phyloP scores from a whole-genome alignment of 2,888 invertebrate species.

The Cephonodes hylas region DNA sequence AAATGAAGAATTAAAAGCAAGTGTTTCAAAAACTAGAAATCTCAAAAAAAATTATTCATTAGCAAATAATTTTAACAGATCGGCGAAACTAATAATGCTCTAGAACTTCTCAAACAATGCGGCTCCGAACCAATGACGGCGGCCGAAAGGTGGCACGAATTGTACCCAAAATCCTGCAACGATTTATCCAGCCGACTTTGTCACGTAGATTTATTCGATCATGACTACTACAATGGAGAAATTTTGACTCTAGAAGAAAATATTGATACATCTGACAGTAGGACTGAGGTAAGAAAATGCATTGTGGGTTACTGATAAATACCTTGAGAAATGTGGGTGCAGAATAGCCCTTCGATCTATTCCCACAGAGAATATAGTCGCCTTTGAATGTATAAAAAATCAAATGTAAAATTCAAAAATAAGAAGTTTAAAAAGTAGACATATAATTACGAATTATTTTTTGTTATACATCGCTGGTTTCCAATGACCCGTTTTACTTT shows the following conservation, averaged over 20 bases:
- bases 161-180: slow-evolving; percentile 60
- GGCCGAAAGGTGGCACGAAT: slow-evolving; percentile 48
- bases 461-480: too few relatives aligned
- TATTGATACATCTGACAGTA: slow-evolving; percentile 17
- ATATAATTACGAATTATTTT: too few relatives aligned
- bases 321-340: too few relatives aligned
- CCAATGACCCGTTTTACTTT: too few relatives aligned
- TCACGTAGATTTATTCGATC: slow-evolving; percentile 47
- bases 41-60: neutral
- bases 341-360: too few relatives aligned
- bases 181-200: slow-evolving; percentile 54
- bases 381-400: too few relatives aligned
- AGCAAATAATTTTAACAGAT: slow-evolving; percentile 43
- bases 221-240: slow-evolving; percentile 47
- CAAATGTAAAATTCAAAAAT: too few relatives aligned
- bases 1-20: too few relatives aligned
- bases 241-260: slow-evolving; percentile 42
- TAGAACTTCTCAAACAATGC: slow-evolving; percentile 57
- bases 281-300: slow-evolving; percentile 29
- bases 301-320: too few relatives aligned
- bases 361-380: too few relatives aligned
- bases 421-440: too few relatives aligned
- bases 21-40: neutral
- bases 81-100: slow-evolving; percentile 56
- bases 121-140: slow-evolving; percentile 52